Evolutionary conservation across 2,888 invertebrate genomes (phyloP).

Genomic region (Gerris lacustris): DNA sequence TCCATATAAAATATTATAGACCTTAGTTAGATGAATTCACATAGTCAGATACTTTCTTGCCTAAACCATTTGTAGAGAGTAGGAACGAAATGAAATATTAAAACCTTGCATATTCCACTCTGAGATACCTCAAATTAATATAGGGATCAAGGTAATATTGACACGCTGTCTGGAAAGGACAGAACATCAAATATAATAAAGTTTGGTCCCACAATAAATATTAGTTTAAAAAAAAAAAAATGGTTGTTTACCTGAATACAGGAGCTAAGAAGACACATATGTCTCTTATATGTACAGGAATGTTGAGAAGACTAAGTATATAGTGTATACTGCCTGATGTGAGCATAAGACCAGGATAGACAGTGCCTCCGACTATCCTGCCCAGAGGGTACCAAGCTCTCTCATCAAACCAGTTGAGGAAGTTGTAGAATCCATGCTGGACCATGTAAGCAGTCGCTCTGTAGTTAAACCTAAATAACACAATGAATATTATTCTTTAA

Average conservation of each 20-base stretch:
- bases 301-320: conserved; percentile 77
- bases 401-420: conserved; percentile 99
- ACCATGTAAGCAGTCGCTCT: conserved; percentile 98
- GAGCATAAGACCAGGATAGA: conserved; percentile 97
- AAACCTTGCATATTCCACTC: neutral
- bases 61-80: neutral
- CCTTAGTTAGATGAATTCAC: too few species aligned
- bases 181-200: neutral
- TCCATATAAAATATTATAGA: too few species aligned
- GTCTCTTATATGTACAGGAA: conserved; percentile 95
- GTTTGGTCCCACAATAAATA: too few species aligned
- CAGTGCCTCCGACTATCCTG: conserved; percentile 96
- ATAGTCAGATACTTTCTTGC: too few species aligned
- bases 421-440: conserved; percentile 97
- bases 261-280: conserved; percentile 98
- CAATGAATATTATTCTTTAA: conserved; percentile 10
- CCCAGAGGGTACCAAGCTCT: conserved; percentile 99
- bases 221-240: too few species aligned
- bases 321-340: conserved; percentile 97
- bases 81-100: neutral
- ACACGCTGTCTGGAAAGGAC: neutral
- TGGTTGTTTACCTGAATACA: conserved; percentile 64
- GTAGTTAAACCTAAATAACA: conserved; percentile 83
- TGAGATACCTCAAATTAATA: conserved; percentile 1
- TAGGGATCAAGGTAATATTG: neutral